A percentile compares a stretch with the other conserved stretches of the same genome.
Conservation (phyloP, 1,140 invertebrate genomes). For the Cherax quadricarinatus region DNA sequence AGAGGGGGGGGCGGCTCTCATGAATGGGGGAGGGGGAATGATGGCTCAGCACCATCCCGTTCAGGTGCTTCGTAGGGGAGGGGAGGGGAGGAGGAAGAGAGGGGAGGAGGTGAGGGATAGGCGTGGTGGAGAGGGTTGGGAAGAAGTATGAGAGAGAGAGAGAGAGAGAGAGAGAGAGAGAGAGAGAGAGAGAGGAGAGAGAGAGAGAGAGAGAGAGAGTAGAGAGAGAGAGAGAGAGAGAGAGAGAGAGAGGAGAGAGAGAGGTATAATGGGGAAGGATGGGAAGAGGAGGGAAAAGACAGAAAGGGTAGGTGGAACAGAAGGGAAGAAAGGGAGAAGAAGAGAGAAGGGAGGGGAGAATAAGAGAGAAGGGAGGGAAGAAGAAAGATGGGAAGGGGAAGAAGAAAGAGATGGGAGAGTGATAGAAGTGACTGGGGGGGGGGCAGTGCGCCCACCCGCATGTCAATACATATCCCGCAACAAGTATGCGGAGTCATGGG, state of each 20-base stretch:
- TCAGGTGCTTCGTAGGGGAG: not conserved
- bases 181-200: conserved; percentile 15
- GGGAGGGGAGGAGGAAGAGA: not conserved
- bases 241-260: not conserved
- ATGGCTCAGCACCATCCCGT: not conserved
- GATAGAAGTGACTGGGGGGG: not conserved
- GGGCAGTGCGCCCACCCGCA: too few species aligned
- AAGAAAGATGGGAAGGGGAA: not conserved
- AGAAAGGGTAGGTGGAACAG: not conserved
- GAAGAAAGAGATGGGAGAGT: conserved; percentile 7
- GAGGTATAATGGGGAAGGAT: not conserved
- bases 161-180: conserved; percentile 38
- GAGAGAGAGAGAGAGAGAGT: conserved; percentile 17
- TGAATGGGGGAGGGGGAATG: too few species aligned
- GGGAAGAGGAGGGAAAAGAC: not conserved
- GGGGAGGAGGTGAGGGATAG: not conserved
- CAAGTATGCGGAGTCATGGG: too few species aligned
- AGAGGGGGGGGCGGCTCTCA: too few species aligned
- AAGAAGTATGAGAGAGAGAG: not conserved
- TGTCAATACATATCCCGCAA: too few species aligned
- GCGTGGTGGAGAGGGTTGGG: too few species aligned
- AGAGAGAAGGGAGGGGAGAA: not conserved
- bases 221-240: conserved; percentile 31
- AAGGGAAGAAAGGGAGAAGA: not conserved
- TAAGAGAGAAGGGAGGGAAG: not conserved